phyloP scores from a whole-genome alignment of 2,113 vertebrate species.

The Semnornis frantzii region DNA sequence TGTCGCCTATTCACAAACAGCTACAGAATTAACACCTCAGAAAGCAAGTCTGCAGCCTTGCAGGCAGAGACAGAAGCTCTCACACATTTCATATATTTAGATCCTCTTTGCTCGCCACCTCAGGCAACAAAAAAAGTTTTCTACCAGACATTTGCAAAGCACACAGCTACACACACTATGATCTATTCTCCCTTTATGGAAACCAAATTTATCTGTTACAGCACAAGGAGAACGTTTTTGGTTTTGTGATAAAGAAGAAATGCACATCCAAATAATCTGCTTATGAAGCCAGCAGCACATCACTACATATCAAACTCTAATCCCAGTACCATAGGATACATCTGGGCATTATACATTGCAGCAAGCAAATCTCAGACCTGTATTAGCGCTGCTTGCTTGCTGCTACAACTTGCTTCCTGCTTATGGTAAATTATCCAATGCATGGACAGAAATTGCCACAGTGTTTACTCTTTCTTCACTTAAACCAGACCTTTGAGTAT shows the following conservation, averaged over 20 bases:
- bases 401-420: slow-evolving; percentile 22
- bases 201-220: neutral
- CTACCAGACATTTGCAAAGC: neutral
- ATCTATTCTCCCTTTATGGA: neutral
- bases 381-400: neutral
- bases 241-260: neutral
- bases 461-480: slow-evolving; percentile 65
- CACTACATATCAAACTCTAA: neutral
- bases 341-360: neutral
- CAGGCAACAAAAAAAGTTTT: neutral
- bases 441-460: slow-evolving; percentile 37
- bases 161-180: neutral
- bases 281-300: neutral
- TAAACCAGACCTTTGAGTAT: slow-evolving; percentile 30
- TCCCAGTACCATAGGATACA: neutral
- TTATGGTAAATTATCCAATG: slow-evolving; percentile 54
- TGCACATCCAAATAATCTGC: neutral
- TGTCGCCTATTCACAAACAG: neutral
- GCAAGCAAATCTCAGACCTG: neutral
- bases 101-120: neutral
- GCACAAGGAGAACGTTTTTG: neutral
- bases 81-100: neutral
- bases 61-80: neutral
- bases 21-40: slow-evolving; percentile 3
- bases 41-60: neutral